Base-by-base conservation (phyloP, 2,113 vertebrate genomes). In the Centropus bengalensis region DNA sequence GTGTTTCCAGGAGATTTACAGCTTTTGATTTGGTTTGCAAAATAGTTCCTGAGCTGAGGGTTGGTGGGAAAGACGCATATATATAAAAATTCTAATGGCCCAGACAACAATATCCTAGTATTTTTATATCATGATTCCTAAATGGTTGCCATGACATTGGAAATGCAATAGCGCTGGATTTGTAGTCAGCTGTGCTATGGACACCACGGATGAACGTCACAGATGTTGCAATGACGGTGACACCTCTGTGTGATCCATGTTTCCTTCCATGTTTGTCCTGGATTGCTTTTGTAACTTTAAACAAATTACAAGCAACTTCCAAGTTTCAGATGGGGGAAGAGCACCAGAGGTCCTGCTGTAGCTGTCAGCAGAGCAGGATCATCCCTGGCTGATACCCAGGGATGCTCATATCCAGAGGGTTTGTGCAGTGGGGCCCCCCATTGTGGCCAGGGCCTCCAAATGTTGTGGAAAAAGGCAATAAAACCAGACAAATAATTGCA, bases 331-430 rank as follows among this genome's bases (percentile, higher is more conserved):
- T 32, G 14, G 18, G 12, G 45, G n/a, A 15, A 60, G n/a, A 77
- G 42, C 82, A 55, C 54, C 78, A 47, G 38, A 82, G 32, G n/a
- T 84, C n/a, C 64, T 83, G 24, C 8, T 47, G 40, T 51, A 90
- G 59, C 76, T 55, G 36, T 27, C 85, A 45, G 58, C 66, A 75
- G 64, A 75, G 51, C 51, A n/a, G n/a, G n/a, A n/a, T n/a, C 56
- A 22, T 58, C 54, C 15, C 15, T 2, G 1, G 28, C 15, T 33
- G 40, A 54, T 80, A 45, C 45, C 15, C 36, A 62, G 63, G 32
- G 64, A 45, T 74, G 14, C 26, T 19, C 1, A 0, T 42, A 10
- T 45, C 58, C 1, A 0, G 8, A 19, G 2, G 6, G 26, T 20
- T 11, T 10, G 5, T 44, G 47, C 56, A 17, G 38, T 32, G 32